Conservation (phyloP, 30 jellyfish, hydroid and myxozoan genomes). For the Aurelia sp. region DNA sequence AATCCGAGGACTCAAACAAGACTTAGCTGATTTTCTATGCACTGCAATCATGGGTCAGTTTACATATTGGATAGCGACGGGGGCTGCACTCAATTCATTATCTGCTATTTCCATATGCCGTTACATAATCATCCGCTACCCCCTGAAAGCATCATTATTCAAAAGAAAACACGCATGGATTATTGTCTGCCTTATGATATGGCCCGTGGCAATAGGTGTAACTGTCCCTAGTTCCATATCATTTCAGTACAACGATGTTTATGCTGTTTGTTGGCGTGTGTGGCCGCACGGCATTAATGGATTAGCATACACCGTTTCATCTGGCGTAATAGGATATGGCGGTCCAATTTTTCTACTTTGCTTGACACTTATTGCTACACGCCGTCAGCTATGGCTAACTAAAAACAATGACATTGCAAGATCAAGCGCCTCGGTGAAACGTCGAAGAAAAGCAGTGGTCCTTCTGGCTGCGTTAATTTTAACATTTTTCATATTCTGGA, state of each 20-base stretch:
- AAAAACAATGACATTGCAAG: slow-evolving; percentile 15
- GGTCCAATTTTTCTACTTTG: slow-evolving; percentile 44
- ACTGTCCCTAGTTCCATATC: slow-evolving; percentile 51
- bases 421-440: slow-evolving; percentile 13
- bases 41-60: slow-evolving; percentile 82
- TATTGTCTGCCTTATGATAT: slow-evolving; percentile 22
- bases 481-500: slow-evolving; percentile 71
- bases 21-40: slow-evolving; percentile 67
- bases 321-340: slow-evolving; percentile 49
- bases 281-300: slow-evolving; percentile 72
- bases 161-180: slow-evolving; percentile 47
- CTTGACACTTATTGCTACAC: slow-evolving; percentile 49
- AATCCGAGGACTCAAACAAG: slow-evolving; percentile 53
- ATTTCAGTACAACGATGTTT: slow-evolving; percentile 33
- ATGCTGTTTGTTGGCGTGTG: slow-evolving; percentile 54
- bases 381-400: slow-evolving; percentile 43
- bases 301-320: slow-evolving; percentile 27
- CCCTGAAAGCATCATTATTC: slow-evolving; percentile 69
- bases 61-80: slow-evolving; percentile 76
- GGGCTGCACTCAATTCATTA: slow-evolving; percentile 77
- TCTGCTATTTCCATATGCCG: slow-evolving; percentile 86
- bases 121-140: slow-evolving; percentile 85
- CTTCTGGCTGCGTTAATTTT: slow-evolving; percentile 47
- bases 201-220: slow-evolving; percentile 54
- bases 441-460: slow-evolving; percentile 56